Percentiles rank a stretch among this genome's conserved stretches.
These are phyloP conservation scores for Papilio helenus DNA, from an alignment of 1,140 invertebrate species.

Conservation along the genomic window DNA sequence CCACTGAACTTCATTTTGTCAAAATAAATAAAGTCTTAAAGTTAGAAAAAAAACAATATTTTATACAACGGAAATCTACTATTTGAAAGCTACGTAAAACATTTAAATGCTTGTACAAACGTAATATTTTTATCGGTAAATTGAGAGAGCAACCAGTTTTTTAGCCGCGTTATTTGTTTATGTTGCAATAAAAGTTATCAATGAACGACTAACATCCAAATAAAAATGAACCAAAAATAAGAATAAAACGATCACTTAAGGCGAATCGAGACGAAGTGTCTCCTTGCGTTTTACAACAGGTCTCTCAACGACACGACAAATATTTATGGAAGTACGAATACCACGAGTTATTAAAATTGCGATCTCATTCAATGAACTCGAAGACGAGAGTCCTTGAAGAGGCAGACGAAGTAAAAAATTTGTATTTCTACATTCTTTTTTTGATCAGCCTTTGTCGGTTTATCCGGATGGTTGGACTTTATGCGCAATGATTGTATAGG, in stretches of 20 bases:
- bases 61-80: too few relatives aligned
- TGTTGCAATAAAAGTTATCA: slow-evolving; percentile 21
- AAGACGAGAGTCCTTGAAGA: slow-evolving; percentile 28
- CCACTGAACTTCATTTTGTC: too few relatives aligned
- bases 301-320: slow-evolving; percentile 12
- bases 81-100: neutral
- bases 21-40: too few relatives aligned
- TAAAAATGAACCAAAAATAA: slow-evolving; percentile 17
- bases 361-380: slow-evolving; percentile 37
- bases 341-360: slow-evolving; percentile 36
- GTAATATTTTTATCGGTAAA: neutral
- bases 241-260: neutral
- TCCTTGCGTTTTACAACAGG: slow-evolving; percentile 33
- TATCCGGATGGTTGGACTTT: slow-evolving; percentile 24
- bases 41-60: too few relatives aligned
- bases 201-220: slow-evolving; percentile 20
- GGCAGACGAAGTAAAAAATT: slow-evolving; percentile 20
- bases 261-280: slow-evolving; percentile 27
- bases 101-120: neutral
- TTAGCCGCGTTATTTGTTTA: neutral
- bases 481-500: slow-evolving; percentile 10
- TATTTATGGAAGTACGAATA: slow-evolving; percentile 26
- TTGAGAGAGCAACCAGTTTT: neutral
- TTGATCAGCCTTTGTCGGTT: neutral
- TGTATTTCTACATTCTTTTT: slow-evolving; percentile 4